Conservation (phyloP, 1,140 invertebrate species). For the Campodea augens region DNA sequence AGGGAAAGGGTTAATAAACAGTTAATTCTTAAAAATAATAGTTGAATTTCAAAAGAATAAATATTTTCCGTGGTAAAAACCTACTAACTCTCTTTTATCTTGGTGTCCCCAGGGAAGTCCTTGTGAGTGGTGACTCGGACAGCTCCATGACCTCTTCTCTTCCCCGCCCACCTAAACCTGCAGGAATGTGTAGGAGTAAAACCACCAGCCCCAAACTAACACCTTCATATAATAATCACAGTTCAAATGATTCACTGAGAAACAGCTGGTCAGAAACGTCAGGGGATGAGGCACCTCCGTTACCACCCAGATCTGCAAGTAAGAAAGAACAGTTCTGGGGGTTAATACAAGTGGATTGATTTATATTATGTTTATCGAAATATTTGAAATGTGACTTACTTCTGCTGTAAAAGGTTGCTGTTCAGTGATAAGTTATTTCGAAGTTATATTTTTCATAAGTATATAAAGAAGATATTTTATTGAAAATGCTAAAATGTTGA, state of each 20-base stretch:
- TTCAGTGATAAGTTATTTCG: neutral
- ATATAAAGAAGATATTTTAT: too few relatives aligned
- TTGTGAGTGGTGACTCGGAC: neutral
- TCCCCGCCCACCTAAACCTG: conserved; percentile 28
- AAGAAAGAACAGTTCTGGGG: conserved; percentile 17
- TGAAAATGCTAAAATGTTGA: too few relatives aligned
- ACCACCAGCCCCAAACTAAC: conserved; percentile 34
- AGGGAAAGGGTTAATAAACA: too few relatives aligned
- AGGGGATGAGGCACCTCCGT: conserved; percentile 33
- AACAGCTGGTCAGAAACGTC: conserved; percentile 36
- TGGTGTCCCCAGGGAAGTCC: neutral
- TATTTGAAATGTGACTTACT: too few relatives aligned
- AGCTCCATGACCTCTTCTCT: conserved; percentile 3
- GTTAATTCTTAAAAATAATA: too few relatives aligned
- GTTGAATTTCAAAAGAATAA: too few relatives aligned
- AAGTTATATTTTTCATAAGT: conserved; percentile 8
- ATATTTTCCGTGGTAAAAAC: too few relatives aligned
- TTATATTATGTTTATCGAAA: conserved; percentile 9
- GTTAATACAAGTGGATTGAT: conserved; percentile 5
- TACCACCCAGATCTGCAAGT: conserved; percentile 38
- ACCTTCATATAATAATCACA: conserved; percentile 30
- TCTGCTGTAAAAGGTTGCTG: too few relatives aligned
- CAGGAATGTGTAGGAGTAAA: conserved; percentile 34
- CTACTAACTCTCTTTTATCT: neutral
- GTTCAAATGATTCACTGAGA: conserved; percentile 25